A percentile compares a stretch with the other conserved stretches of the same genome.
Evolutionary conservation across 2,888 invertebrate species (phyloP).

Genomic region (Dolomedes plantarius): DNA sequence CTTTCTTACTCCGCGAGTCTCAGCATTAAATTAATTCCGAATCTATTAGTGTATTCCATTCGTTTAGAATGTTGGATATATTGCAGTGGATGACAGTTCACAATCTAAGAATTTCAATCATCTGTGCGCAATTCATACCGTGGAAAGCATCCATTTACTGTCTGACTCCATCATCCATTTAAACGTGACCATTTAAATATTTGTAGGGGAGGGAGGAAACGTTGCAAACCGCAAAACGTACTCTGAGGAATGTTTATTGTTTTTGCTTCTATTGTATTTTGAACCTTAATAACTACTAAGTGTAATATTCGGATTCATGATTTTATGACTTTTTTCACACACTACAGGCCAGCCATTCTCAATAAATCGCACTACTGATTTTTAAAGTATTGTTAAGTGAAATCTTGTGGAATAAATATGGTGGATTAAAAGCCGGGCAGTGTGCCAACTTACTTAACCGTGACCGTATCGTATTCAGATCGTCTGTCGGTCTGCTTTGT

Average conservation of each 20-base stretch:
- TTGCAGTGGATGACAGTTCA: too few relatives aligned
- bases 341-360: constrained; percentile 35
- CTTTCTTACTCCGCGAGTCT: too few relatives aligned
- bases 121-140: too few relatives aligned
- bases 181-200: too few relatives aligned
- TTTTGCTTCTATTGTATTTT: constrained; percentile 37
- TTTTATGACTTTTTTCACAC: constrained; percentile 51
- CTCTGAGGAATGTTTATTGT: constrained; percentile 36
- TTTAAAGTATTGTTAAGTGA: constrained; percentile 41
- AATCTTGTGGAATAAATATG: constrained; percentile 49
- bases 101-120: too few relatives aligned
- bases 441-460: constrained; percentile 60
- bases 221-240: too few relatives aligned
- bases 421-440: constrained; percentile 47
- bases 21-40: too few relatives aligned
- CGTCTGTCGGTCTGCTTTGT: constrained; percentile 40
- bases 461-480: constrained; percentile 35
- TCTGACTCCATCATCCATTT: too few relatives aligned
- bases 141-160: too few relatives aligned
- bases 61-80: too few relatives aligned
- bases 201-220: too few relatives aligned
- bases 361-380: constrained; percentile 31
- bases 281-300: constrained; percentile 50
- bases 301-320: constrained; percentile 57
- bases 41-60: too few relatives aligned